These are phyloP conservation scores for Rallus limicola DNA, from an alignment of 2,113 vertebrate genomes.

Conservation along the genomic window DNA sequence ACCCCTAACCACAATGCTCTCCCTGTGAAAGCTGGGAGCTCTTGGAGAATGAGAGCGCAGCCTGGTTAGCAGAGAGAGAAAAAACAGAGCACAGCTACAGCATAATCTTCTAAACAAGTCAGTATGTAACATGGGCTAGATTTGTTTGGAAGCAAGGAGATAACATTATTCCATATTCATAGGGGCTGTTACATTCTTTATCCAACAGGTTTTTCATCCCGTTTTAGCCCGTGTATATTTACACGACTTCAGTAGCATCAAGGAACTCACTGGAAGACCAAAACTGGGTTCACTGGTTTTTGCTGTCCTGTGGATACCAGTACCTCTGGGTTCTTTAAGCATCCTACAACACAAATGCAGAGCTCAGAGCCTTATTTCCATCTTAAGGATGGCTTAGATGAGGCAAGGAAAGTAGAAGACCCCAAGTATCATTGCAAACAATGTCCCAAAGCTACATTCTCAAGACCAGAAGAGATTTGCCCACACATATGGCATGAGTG, in stretches of 20 bases:
- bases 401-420: neutral
- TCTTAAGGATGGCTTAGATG: neutral
- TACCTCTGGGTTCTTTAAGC: neutral
- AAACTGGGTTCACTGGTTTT: accelerated
- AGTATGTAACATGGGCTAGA: neutral
- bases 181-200: neutral
- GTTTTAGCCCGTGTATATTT: neutral
- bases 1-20: neutral
- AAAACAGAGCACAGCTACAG: neutral
- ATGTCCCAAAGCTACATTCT: neutral
- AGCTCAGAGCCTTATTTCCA: neutral
- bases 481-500: accelerated
- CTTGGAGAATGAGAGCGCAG: neutral
- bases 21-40: neutral
- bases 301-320: neutral
- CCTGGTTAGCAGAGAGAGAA: neutral
- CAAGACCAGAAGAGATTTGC: neutral
- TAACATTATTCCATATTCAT: neutral
- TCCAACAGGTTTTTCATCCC: neutral
- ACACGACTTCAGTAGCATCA: neutral
- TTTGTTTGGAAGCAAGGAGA: neutral
- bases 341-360: neutral
- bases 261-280: neutral
- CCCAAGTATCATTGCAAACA: neutral
- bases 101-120: neutral